These are phyloP conservation scores for Scotopteryx bipunctaria DNA, from an alignment of 2,888 invertebrate species.

Conservation along the genomic window DNA sequence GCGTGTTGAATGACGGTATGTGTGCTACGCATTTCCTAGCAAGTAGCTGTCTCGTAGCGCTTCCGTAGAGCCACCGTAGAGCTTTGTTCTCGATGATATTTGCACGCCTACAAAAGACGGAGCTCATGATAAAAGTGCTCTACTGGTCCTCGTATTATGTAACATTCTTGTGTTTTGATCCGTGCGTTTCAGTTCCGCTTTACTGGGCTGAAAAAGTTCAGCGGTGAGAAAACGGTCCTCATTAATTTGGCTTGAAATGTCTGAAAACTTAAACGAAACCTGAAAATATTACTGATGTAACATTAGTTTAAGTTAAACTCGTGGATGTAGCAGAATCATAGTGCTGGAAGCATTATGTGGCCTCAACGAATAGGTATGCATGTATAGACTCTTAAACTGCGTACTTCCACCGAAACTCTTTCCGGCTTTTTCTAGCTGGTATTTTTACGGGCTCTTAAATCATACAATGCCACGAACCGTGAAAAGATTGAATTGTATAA, in stretches of 20 bases:
- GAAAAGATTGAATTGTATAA: too few relatives aligned
- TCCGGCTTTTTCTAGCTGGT: too few relatives aligned
- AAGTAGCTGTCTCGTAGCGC: constrained; percentile 42
- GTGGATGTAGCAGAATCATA: too few relatives aligned
- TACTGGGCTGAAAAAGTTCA: constrained; percentile 15
- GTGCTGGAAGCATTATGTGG: too few relatives aligned
- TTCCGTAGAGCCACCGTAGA: constrained; percentile 19
- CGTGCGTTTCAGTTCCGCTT: constrained; percentile 18
- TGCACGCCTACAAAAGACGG: constrained; percentile 38
- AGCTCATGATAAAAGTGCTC: constrained; percentile 41
- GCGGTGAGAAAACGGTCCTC: constrained; percentile 11
- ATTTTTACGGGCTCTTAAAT: too few relatives aligned
- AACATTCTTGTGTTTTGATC: constrained; percentile 18
- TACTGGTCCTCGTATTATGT: constrained; percentile 30
- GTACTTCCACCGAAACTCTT: too few relatives aligned
- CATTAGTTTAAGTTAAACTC: too few relatives aligned
- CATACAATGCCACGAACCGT: too few relatives aligned
- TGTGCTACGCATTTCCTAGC: constrained; percentile 48
- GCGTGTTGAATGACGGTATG: constrained; percentile 4
- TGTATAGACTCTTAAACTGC: too few relatives aligned
- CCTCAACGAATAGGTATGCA: too few relatives aligned
- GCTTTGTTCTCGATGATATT: constrained; percentile 49
- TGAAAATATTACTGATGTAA: not conserved
- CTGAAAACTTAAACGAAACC: not conserved
- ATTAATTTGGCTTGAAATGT: constrained; percentile 3